Conservation (phyloP, 2,888 invertebrate genomes). For the Patella caerulea region DNA sequence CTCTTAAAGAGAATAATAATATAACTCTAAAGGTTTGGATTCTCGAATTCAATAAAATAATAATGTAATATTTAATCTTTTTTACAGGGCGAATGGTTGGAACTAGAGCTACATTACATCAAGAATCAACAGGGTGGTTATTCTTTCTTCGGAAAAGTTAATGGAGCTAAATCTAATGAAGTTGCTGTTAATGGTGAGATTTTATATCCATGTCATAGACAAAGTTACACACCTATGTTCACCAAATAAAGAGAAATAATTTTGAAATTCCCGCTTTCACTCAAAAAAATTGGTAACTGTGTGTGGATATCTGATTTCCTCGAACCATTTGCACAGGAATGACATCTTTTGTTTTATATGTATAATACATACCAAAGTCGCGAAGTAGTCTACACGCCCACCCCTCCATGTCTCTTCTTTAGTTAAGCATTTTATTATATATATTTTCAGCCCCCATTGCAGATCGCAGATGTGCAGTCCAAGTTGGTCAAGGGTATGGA, state of each 20-base stretch:
- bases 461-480: conserved; percentile 29
- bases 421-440: not conserved
- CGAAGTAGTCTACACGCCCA: too few species aligned
- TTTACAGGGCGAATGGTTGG: conserved; percentile 30
- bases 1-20: too few species aligned
- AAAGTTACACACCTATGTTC: not conserved
- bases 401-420: too few species aligned
- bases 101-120: conserved; percentile 24
- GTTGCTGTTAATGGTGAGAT: conserved; percentile 18
- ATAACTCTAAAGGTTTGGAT: too few species aligned
- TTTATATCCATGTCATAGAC: not conserved
- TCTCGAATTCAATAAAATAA: not conserved
- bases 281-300: too few species aligned
- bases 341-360: not conserved
- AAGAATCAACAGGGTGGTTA: not conserved
- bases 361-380: too few species aligned
- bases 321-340: not conserved
- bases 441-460: conserved; percentile 24
- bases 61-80: not conserved
- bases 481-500: conserved; percentile 29
- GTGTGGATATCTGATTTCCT: too few species aligned
- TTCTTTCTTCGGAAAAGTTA: conserved; percentile 17
- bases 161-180: not conserved
- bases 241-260: not conserved
- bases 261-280: too few species aligned